Conservation (phyloP, 2,888 invertebrate genomes). For the Choreutis nemorana region DNA sequence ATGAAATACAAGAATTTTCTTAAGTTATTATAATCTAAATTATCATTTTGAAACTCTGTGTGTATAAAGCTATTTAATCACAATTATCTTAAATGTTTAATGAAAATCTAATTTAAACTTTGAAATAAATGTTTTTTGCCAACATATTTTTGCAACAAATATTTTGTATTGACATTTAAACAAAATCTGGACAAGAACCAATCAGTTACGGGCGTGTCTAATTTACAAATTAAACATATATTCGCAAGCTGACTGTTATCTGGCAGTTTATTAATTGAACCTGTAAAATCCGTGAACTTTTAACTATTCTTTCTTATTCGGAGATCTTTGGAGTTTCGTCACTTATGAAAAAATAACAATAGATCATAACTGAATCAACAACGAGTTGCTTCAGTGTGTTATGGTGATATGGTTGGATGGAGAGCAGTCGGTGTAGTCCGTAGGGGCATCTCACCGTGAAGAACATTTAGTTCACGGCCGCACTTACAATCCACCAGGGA, state of each 20-base stretch:
- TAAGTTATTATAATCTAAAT: constrained; percentile 29
- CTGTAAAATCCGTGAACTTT: background rate
- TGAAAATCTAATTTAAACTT: too few species aligned
- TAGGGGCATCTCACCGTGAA: constrained; percentile 29
- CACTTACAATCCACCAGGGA: constrained; percentile 7
- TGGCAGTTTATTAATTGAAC: background rate
- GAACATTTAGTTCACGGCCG: constrained; percentile 52
- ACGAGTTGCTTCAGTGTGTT: constrained; percentile 19
- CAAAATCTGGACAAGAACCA: too few species aligned
- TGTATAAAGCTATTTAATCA: constrained; percentile 19
- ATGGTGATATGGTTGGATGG: background rate
- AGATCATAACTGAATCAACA: constrained; percentile 42
- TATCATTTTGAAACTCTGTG: constrained; percentile 34
- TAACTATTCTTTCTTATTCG: background rate
- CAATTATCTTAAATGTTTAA: too few species aligned
- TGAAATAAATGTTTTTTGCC: too few species aligned
- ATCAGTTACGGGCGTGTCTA: too few species aligned
- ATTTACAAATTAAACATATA: too few species aligned
- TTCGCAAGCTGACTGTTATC: too few species aligned
- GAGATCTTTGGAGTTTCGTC: constrained; percentile 22
- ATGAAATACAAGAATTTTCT: constrained; percentile 33
- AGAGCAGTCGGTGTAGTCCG: background rate
- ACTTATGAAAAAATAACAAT: constrained; percentile 54
- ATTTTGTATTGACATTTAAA: too few species aligned
- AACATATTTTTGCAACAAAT: too few species aligned